Percentiles rank a stretch among this genome's conserved stretches.
phyloP scores from a whole-genome alignment of 92 coral and sea anemone genomes.

The Phymanthus crucifer region DNA sequence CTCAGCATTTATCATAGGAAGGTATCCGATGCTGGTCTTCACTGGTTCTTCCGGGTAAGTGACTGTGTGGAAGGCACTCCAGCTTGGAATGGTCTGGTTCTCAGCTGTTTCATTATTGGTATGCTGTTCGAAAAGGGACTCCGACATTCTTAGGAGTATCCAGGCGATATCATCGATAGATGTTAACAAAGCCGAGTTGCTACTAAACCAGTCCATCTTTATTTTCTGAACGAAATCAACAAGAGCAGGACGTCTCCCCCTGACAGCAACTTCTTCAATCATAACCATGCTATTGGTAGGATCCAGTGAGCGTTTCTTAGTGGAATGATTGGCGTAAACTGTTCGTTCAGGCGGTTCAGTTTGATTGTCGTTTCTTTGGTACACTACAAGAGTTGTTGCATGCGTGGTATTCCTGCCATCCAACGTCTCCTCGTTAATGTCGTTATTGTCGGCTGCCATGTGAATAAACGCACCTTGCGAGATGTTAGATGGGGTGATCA shows the following conservation, averaged over 20 bases:
- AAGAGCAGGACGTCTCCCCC: conserved; percentile 58
- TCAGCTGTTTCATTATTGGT: conserved; percentile 19
- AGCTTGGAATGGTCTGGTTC: conserved; percentile 31
- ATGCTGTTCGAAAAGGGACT: conserved; percentile 20
- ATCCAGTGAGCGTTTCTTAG: conserved; percentile 52
- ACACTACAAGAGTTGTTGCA: conserved; percentile 33
- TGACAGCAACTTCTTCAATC: conserved; percentile 47
- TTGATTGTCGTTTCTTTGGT: conserved; percentile 40
- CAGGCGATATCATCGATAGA: conserved; percentile 53
- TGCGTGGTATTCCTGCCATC: conserved; percentile 51
- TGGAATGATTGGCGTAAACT: conserved; percentile 56
- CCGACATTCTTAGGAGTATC: conserved; percentile 54
- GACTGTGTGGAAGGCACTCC: conserved; percentile 52
- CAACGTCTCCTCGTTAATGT: conserved; percentile 46
- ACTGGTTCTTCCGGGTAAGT: conserved; percentile 48
- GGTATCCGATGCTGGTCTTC: conserved; percentile 51
- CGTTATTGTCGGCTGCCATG: conserved; percentile 59
- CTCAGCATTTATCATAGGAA: conserved; percentile 52
- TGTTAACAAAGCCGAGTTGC: too few relatives aligned
- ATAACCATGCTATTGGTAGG: conserved; percentile 37
- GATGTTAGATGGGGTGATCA: conserved; percentile 48
- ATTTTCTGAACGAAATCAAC: conserved; percentile 31
- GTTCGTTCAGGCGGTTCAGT: conserved; percentile 51
- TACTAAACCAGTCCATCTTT: conserved; percentile 44
- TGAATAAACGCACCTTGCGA: conserved; percentile 46